These are phyloP conservation scores for Holacanthus passer DNA, from an alignment of 2,113 vertebrate species.

Conservation along the genomic window DNA sequence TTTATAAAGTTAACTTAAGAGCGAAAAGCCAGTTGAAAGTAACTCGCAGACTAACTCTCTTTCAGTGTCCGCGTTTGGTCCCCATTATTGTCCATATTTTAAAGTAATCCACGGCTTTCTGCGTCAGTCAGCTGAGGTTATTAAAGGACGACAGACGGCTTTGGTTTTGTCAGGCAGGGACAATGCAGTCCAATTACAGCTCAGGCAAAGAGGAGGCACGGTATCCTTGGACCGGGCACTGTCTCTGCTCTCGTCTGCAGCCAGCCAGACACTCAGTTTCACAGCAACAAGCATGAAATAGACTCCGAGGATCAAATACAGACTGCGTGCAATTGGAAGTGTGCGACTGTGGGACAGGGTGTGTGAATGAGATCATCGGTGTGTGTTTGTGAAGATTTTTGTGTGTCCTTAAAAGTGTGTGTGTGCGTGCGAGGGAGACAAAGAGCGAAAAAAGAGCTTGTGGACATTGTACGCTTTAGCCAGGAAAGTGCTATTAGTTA, in stretches of 20 bases:
- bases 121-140: slow-evolving; percentile 31
- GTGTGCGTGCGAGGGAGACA: slow-evolving; percentile 17
- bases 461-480: slow-evolving; percentile 50
- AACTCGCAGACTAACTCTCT: slow-evolving; percentile 4
- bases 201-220: slow-evolving; percentile 44
- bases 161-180: slow-evolving; percentile 56
- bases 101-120: slow-evolving; percentile 38
- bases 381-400: slow-evolving; percentile 49
- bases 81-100: slow-evolving; percentile 51
- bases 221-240: slow-evolving; percentile 53
- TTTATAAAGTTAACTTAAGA: slow-evolving; percentile 1
- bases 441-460: slow-evolving; percentile 28
- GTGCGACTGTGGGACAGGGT: slow-evolving; percentile 54
- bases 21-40: slow-evolving; percentile 19
- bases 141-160: slow-evolving; percentile 46
- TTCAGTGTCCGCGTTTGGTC: slow-evolving; percentile 19
- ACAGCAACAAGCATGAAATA: slow-evolving; percentile 76
- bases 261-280: slow-evolving; percentile 70
- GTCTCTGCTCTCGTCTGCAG: slow-evolving; percentile 44
- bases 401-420: slow-evolving; percentile 1
- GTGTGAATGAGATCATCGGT: slow-evolving; percentile 65
- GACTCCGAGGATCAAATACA: slow-evolving; percentile 70
- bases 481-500: slow-evolving; percentile 69
- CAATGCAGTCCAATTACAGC: slow-evolving; percentile 64
- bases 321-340: slow-evolving; percentile 56